phyloP scores from a whole-genome alignment of 2,797 vertebrate species.

The Notolepis coatsorum region DNA sequence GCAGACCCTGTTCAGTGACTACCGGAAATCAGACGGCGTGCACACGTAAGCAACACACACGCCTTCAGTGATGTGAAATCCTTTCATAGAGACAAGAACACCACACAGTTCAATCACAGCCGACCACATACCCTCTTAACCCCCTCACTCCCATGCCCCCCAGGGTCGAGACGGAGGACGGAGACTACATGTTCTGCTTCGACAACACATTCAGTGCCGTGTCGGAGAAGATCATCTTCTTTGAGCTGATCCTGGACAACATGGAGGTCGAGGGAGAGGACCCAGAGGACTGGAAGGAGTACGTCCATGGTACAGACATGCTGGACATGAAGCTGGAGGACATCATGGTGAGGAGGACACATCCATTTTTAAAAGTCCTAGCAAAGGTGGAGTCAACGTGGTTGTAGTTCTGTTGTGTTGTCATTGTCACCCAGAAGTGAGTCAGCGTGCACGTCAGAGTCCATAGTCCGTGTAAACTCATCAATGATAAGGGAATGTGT shows the following conservation, averaged over 20 bases:
- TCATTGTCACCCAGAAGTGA: background rate
- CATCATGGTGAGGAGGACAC: conserved; percentile 90
- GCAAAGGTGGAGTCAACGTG: background rate
- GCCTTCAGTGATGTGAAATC: background rate
- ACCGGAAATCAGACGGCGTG: conserved; percentile 95
- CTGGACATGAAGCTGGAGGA: conserved; percentile 98
- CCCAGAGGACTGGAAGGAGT: conserved; percentile 94
- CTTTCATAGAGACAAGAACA: background rate
- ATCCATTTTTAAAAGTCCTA: too few species aligned
- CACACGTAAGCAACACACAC: conserved; percentile 89
- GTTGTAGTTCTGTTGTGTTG: background rate
- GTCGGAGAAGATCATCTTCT: conserved; percentile 98
- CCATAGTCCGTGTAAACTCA: too few species aligned
- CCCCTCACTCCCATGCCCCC: background rate
- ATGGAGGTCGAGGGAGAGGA: conserved; percentile 86
- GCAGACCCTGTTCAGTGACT: conserved; percentile 88
- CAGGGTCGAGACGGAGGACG: conserved; percentile 93
- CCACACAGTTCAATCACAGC: background rate
- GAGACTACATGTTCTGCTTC: conserved; percentile 99
- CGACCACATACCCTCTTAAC: background rate
- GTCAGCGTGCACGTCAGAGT: too few species aligned
- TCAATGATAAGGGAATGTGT: too few species aligned
- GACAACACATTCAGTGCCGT: conserved; percentile 96
- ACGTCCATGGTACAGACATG: conserved; percentile 90
- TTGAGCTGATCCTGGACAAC: conserved; percentile 97